Evolutionary conservation across 2,797 vertebrate genomes (phyloP), one percentile per base, ranked within the genome.

Genomic region (Gymnothorax javanicus): DNA sequence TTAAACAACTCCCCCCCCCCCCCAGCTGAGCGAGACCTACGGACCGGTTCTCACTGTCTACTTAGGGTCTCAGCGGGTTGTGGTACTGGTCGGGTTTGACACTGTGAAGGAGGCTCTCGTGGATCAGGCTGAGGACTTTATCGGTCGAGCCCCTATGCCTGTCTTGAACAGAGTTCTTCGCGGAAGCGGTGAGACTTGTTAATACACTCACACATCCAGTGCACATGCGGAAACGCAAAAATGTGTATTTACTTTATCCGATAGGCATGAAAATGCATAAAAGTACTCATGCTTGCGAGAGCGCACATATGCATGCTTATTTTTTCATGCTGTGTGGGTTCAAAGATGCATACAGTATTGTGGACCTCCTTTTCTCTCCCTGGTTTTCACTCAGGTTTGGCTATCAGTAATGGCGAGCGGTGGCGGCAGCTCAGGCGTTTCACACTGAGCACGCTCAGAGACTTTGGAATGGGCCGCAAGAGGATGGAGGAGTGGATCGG

Each of bases 21-120:
- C 88, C n/a, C 87, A 97, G 96, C 89, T 96, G 67, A 96, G 96
- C 87, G 90, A 93, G 89, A 87, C 81, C 4, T 95, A 97, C 0
- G 96, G 96, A 0, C 91, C 96, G 0, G 92, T 96, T 86, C 94
- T 94, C 87, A 97, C 95, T 0, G 7, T 96, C 1, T 89, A 97
- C 89, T 85, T 97, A 90, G 96, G 96, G 0, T 88, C 91, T 81
- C 90, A 93, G 90, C 91, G 90, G 0, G 52, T 87, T 0, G 93
- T 97, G 58, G 91, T 96, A 27, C 92, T 97, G 86, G 94, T 93
- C 0, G 95, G 96, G 1, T 96, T 96, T 13, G 90, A 95, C 0
- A 25, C 94, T 0, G 93, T 96, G 84, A 97, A 96, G 89, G 95
- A 96, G 88, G 96, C 96, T 1, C 91, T 97, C 13, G 92, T 96